Evolutionary conservation across 2,888 invertebrate genomes (phyloP).

Genomic region (Tridacna gigas): DNA sequence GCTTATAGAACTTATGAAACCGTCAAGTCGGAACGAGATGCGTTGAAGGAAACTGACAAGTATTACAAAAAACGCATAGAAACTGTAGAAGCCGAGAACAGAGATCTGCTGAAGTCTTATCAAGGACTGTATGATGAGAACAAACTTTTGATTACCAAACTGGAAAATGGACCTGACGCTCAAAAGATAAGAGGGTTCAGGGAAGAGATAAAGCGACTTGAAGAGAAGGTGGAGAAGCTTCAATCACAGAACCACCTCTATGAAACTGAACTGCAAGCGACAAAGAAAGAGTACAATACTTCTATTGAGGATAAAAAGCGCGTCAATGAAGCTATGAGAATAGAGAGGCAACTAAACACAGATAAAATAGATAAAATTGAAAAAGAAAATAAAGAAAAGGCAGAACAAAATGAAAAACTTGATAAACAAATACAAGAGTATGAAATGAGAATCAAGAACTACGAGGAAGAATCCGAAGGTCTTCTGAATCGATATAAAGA

Average conservation of each 20-base stretch:
- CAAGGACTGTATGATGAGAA: slow-evolving; percentile 61
- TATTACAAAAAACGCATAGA: slow-evolving; percentile 53
- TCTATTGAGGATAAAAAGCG: slow-evolving; percentile 51
- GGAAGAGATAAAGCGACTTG: slow-evolving; percentile 54
- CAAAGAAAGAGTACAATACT: slow-evolving; percentile 43
- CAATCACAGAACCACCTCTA: slow-evolving; percentile 41
- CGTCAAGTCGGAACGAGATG: slow-evolving; percentile 60
- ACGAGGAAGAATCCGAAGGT: slow-evolving; percentile 51
- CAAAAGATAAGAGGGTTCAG: slow-evolving; percentile 50
- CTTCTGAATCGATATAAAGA: slow-evolving; percentile 58
- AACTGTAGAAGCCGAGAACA: slow-evolving; percentile 50
- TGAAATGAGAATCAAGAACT: slow-evolving; percentile 51
- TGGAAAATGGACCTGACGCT: slow-evolving; percentile 56
- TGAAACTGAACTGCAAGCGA: slow-evolving; percentile 34
- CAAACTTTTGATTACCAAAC: slow-evolving; percentile 52
- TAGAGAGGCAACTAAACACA: slow-evolving; percentile 50
- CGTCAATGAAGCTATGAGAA: slow-evolving; percentile 52
- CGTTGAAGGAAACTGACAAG: slow-evolving; percentile 50
- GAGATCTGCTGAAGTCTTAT: slow-evolving; percentile 54
- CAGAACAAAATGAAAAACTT: slow-evolving; percentile 41
- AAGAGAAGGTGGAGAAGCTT: slow-evolving; percentile 45
- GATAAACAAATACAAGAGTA: slow-evolving; percentile 50
- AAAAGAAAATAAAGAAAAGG: slow-evolving; percentile 47
- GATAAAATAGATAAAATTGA: slow-evolving; percentile 48
- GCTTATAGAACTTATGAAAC: slow-evolving; percentile 60